Conservation (phyloP, 2,797 vertebrate genomes). For the Adrianichthys oophorus region DNA sequence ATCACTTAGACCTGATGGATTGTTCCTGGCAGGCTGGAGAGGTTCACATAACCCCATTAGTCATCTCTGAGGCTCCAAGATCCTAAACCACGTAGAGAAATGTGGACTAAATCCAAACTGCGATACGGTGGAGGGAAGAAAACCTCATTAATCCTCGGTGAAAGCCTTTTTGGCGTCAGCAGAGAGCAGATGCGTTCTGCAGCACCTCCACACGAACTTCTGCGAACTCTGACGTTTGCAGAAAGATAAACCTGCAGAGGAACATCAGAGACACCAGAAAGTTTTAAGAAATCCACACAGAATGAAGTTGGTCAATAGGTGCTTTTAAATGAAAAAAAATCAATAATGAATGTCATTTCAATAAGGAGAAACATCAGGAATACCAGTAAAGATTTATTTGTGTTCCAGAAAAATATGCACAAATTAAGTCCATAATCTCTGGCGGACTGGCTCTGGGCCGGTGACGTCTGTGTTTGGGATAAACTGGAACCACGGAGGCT, state of each 20-base stretch:
- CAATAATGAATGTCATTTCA: no score
- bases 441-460: no score
- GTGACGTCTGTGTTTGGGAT: no score
- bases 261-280: neutral
- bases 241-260: neutral
- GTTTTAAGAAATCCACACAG: no score
- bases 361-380: no score
- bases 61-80: neutral
- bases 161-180: conserved; percentile 1
- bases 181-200: neutral
- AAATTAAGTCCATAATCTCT: no score
- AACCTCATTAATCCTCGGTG: neutral
- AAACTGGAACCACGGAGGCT: no score
- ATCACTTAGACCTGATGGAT: neutral
- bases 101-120: neutral
- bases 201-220: neutral
- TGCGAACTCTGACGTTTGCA: neutral
- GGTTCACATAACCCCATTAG: conserved; percentile 1
- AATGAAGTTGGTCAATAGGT: no score
- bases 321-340: no score
- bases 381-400: no score
- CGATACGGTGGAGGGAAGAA: neutral
- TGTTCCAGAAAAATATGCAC: no score
- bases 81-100: neutral
- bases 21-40: neutral